A percentile compares a stretch with the other conserved stretches of the same genome.
phyloP scores from a whole-genome alignment of 2,797 vertebrate genomes.

The Pangasius macronema region DNA sequence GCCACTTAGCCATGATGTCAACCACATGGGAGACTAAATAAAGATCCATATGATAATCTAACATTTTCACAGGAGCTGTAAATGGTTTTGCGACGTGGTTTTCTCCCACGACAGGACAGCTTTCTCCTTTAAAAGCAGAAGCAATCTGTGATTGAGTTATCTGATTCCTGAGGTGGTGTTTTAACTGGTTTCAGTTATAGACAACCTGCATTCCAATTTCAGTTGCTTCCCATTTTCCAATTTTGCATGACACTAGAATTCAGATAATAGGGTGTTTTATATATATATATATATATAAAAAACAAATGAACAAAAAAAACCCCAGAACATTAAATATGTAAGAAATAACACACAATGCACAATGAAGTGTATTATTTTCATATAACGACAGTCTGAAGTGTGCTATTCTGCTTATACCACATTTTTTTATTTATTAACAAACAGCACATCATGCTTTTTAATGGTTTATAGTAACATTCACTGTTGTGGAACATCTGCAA shows the following conservation, averaged over 20 bases:
- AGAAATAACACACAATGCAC: neutral
- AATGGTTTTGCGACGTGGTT: neutral
- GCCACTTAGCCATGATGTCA: neutral
- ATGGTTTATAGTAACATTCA: neutral
- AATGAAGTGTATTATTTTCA: neutral
- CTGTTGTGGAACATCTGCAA: neutral
- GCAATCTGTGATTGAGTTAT: neutral
- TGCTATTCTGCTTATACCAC: neutral
- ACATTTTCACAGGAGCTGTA: neutral
- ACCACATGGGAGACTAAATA: neutral
- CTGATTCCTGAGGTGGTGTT: neutral
- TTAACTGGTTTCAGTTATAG: neutral
- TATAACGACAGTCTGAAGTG: neutral
- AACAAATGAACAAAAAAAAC: neutral
- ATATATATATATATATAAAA: neutral
- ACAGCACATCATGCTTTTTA: neutral
- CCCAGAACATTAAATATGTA: neutral
- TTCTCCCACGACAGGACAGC: neutral
- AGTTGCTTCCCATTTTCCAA: neutral
- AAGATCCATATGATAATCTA: conserved; percentile 8
- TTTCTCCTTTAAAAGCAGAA: neutral
- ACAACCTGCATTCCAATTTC: neutral
- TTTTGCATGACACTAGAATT: neutral
- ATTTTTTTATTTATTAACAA: neutral
- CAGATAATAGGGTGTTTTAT: neutral